Base-by-base conservation (phyloP, 2,888 invertebrate species). In the Drosophila infuscata region DNA sequence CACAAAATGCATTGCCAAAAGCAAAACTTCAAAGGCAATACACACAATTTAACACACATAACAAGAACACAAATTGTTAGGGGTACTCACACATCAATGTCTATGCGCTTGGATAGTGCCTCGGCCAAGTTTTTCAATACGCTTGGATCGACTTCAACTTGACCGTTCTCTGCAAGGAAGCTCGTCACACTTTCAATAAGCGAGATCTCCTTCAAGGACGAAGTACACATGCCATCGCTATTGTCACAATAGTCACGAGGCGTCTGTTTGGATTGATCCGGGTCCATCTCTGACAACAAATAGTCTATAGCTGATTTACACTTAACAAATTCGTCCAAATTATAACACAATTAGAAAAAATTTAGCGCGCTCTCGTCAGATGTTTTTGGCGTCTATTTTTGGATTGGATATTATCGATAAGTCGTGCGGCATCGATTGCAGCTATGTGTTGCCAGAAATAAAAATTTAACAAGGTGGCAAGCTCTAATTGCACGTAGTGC, bases 91-190 rank as follows among this genome's bases (percentile, higher is more conserved):
- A 85, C 85, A 61, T 90, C 86, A 12, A 60, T 52, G 9, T 65
- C 66, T 38, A 92, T 79, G 60, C 83, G 85, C 51, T 88, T 92
- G 7, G 91, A 82, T 7, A 92, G 64, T 2, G 91, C 88, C 57
- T 87, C 83, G 4, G 92, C 92, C 59, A 92, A 78, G 51, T 85
- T 90, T 30, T 82, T 79, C 11, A 92, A 63, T 3, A 89, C 77
- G 17, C 73, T 80, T 17, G 85, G 85, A 60, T 91, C 92, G 3
- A 92, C 71, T 30, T 90, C 87, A 29, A 81, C 79, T 15, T 88
- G 91, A 7, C 92, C 90, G 63, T 92, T 84, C 43, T 88, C 92
- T 36, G 89, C 91, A 51, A 91, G 72, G 35, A 92, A 92, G 68
- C 88, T 91, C 15, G 92, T 90, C 65, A 91, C 89, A 32, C 90